Evolutionary conservation across 2,888 invertebrate genomes (phyloP), one percentile per base, ranked within the genome.

Genomic region (Eurytoma californica): DNA sequence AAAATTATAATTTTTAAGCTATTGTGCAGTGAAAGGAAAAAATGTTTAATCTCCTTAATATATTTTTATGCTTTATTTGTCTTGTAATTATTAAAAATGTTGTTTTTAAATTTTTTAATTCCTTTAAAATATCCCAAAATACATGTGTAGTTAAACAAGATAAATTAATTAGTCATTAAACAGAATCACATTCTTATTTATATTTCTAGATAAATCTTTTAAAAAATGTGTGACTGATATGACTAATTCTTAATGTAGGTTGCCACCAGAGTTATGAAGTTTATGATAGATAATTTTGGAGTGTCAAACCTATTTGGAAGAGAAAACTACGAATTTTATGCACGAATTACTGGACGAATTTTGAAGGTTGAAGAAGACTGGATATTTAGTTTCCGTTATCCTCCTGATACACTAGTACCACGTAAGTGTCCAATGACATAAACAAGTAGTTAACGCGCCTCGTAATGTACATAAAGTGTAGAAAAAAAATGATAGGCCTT

Each of bases 271-370:
- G 97, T 99, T 83, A 97, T 98, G 95, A 97, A 98, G 88, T 96
- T 98, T 90, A 94, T 99, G 90, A 98, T 99, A 86, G 98, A 98
- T 91, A 97, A 98, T 91, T 99, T 98, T 92, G 98, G 98, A 79
- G 96, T 97, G 53, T 96, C 97, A 82, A 97, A 98, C 91, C 93
- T 99, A 84, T 99, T 99, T 91, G 98, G 98, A 1, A 94, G 96
- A 69, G 95, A 96, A 81, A 97, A 97, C 91, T 98, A 98, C 90
- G 97, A 97, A 91, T 98, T 96, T 91, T 98, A 98, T 91, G 97
- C 97, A 39, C 93, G 97, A 57, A 97, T 98, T 78, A 98, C 97
- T 24, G 98, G 98, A 0, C 93, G 97, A 75, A 97, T 98, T 83
- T 92, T 98, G 83, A 95, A 97, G 86, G 97, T 98, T 72, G 96